These are phyloP conservation scores for Pseudomyrmex dendroicus DNA, from an alignment of 1,140 invertebrate genomes.

Conservation along the genomic window DNA sequence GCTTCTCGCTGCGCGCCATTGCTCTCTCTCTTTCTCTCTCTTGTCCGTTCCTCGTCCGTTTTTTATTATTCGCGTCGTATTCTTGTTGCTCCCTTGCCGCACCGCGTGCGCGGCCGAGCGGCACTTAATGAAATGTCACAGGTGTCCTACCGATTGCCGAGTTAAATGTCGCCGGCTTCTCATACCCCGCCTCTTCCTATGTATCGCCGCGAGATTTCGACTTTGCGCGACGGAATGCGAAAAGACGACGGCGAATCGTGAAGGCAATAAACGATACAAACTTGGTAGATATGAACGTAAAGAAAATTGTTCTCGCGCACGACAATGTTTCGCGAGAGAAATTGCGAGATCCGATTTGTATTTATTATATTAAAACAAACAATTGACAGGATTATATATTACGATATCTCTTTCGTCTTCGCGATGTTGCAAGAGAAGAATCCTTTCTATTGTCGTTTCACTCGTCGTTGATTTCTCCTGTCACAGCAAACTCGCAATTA, in stretches of 20 bases:
- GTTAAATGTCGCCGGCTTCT: slow-evolving; percentile 82
- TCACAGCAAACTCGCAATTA: background rate
- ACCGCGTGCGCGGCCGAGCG: slow-evolving; percentile 61
- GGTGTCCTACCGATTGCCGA: slow-evolving; percentile 83
- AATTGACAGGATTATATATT: background rate
- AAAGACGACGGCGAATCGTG: slow-evolving; percentile 62
- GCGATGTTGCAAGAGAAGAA: background rate
- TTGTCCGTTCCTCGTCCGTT: background rate
- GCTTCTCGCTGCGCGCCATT: slow-evolving; percentile 43
- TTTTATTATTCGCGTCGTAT: slow-evolving; percentile 45
- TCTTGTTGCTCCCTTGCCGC: slow-evolving; percentile 37
- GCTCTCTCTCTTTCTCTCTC: slow-evolving; percentile 15
- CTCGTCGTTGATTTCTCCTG: background rate
- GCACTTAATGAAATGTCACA: slow-evolving; percentile 85
- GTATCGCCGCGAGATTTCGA: slow-evolving; percentile 64
- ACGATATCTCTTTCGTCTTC: slow-evolving; percentile 4
- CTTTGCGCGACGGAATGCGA: slow-evolving; percentile 69
- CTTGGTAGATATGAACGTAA: background rate
- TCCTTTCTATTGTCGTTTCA: background rate
- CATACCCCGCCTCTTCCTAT: slow-evolving; percentile 74
- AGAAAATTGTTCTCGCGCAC: slow-evolving; percentile 26
- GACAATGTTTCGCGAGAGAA: slow-evolving; percentile 26
- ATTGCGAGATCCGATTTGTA: background rate
- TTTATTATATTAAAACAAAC: background rate
- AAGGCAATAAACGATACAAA: slow-evolving; percentile 11